A percentile compares a stretch with the other conserved stretches of the same genome.
phyloP scores from a whole-genome alignment of 2,113 vertebrate species.

The Halcyon senegalensis region DNA sequence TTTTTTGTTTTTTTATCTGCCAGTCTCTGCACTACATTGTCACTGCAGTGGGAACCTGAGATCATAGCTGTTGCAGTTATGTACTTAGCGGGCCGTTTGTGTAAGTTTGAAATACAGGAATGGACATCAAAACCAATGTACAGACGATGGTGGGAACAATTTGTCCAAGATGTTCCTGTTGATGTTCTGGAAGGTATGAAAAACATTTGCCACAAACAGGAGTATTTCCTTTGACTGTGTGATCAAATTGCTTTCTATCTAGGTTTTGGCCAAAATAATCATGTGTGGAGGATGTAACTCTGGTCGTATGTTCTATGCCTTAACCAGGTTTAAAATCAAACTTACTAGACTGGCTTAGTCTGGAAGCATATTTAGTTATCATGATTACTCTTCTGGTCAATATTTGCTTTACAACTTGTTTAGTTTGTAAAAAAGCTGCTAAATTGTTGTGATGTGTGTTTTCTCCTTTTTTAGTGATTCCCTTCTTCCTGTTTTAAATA shows the following conservation, averaged over 20 bases:
- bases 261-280: not conserved
- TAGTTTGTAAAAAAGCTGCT: not conserved
- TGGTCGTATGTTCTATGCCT: not conserved
- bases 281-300: fast-evolving
- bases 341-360: not conserved
- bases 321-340: not conserved
- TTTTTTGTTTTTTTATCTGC: not conserved
- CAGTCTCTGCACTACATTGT: constrained; percentile 96
- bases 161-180: constrained; percentile 97
- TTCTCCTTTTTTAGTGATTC: not conserved
- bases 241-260: not conserved
- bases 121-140: constrained; percentile 97
- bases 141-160: constrained; percentile 98
- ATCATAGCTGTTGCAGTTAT: constrained; percentile 98
- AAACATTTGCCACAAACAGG: not conserved
- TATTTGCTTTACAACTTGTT: not conserved
- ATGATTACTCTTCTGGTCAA: not conserved
- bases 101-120: constrained; percentile 98
- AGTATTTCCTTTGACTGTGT: not conserved
- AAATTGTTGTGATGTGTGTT: not conserved
- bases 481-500: not conserved
- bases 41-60: constrained; percentile 98
- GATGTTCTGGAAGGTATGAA: constrained; percentile 93
- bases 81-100: constrained; percentile 95
- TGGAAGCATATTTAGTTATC: not conserved